phyloP scores from a whole-genome alignment of 2,888 invertebrate species.

The Noctua janthe region DNA sequence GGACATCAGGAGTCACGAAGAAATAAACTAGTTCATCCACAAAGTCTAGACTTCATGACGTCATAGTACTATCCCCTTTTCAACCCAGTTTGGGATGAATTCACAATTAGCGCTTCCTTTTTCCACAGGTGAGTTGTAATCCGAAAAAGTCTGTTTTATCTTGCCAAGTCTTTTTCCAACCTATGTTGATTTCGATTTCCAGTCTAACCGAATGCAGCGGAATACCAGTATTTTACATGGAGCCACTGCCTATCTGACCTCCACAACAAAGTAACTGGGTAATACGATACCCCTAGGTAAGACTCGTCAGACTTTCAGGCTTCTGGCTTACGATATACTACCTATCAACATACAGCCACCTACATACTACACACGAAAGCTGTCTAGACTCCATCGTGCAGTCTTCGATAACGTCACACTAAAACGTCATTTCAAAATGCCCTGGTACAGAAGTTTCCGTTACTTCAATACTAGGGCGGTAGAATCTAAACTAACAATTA shows the following conservation, averaged over 20 bases:
- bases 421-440: not conserved
- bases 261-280: too few species aligned
- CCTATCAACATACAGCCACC: not conserved
- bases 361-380: not conserved
- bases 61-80: not conserved
- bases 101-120: too few species aligned
- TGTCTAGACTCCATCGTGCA: not conserved
- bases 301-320: too few species aligned
- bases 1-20: not conserved
- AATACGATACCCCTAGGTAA: too few species aligned
- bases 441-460: slow-evolving; percentile 10
- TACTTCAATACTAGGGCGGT: not conserved
- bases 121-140: not conserved
- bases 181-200: too few species aligned
- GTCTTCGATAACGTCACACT: slow-evolving; percentile 8
- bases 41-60: not conserved
- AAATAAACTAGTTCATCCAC: not conserved
- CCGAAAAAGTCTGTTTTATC: not conserved
- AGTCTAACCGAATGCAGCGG: too few species aligned
- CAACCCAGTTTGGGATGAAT: too few species aligned
- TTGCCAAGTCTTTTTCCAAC: too few species aligned
- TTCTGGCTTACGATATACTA: not conserved
- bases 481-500: not conserved
- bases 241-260: too few species aligned
- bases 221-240: too few species aligned